phyloP scores from a whole-genome alignment of 2,113 vertebrate species.

The Felis catus region F.catus_Fca126_mat1.0 CM031414.1:75655001-75655500 shows the following conservation, averaged over 20 bases:
- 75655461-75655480: background rate
- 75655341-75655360: background rate
- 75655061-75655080: background rate
- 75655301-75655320: background rate
- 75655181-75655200: background rate
- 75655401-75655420: background rate
- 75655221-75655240: background rate
- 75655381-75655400: background rate
- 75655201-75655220: background rate
- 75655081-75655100: background rate
- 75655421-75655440: background rate
- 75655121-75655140: background rate
- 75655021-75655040: background rate
- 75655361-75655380: background rate
- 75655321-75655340: background rate
- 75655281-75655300: background rate
- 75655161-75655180: background rate
- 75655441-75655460: background rate
- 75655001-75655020: background rate
- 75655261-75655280: background rate
- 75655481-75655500: background rate
- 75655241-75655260: background rate
- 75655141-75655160: background rate
- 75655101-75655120: background rate
- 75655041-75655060: background rate